Evolutionary conservation across 2,888 invertebrate species (phyloP), one percentile per base, ranked within the genome.

Genomic region (Antheraea yamamai): DNA sequence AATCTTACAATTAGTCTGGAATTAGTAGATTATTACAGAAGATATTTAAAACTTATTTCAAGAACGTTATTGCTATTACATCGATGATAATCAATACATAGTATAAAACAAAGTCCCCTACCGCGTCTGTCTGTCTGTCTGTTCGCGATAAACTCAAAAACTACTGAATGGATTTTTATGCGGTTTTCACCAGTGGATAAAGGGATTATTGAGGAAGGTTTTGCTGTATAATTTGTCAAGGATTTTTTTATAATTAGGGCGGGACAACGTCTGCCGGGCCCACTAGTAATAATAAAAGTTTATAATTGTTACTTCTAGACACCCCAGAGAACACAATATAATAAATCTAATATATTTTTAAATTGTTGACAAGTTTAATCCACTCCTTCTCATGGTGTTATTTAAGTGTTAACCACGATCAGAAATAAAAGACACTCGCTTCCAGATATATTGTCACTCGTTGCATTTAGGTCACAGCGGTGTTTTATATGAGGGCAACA

Each of bases 401-500:
- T 16, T 30, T n/a, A n/a, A 58, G 10, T 58, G 10, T 58, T n/a
- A n/a, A n/a, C n/a, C n/a, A 58, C 6, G 23, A 61, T 23, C n/a
- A 61, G 23, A 23, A 10, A 30, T 30, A 66, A 30, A 30, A 30
- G 26, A 4, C 70, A 20, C 39, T 35, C 12, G n/a, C 39, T n/a
- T 39, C 10, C 70, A n/a, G 39, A 39, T 70, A 20, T 3, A 3
- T 70, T 70, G 70, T 39, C 70, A 70, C 39, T 18, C n/a, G n/a
- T 20, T 70, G 8, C n/a, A 70, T 70, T 39, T 70, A 70, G 70
- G 70, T 70, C 39, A 70, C 39, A 39, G 70, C 39, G 12, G 39
- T 35, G 70, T 39, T 70, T 39, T 39, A 39, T 39, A 39, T 39
- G 70, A 70, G 70, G 39, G 70, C n/a, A 70, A n/a, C 39, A 70